Evolutionary conservation across 2,888 invertebrate species (phyloP), one percentile per base, ranked within the genome.

Genomic region (Lasioglossum lativentre): DNA sequence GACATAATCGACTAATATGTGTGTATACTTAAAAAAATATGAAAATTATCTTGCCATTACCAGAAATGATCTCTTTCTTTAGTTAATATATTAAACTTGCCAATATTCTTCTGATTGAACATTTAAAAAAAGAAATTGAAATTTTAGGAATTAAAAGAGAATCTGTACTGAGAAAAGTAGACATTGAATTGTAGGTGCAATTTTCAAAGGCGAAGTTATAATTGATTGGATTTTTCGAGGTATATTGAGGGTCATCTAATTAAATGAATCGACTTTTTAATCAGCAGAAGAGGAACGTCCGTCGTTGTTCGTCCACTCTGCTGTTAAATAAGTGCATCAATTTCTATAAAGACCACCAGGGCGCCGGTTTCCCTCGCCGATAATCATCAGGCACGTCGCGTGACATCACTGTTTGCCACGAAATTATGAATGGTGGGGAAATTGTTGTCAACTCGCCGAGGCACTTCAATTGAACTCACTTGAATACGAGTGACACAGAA

Each of bases 401-500:
- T 90, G 90, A 90, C 89, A 82, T 90, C 88, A 90, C 38, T 83
- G 89, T 87, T 88, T 66, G 82, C 72, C 68, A 59, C 68, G 87
- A 79, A 84, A 85, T 70, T 78, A 73, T 63, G 79, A 66, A 79
- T n/a, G 70, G 86, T 80, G 83, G 76, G 79, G 82, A 77, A 78
- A 83, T 68, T 80, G 77, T 81, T 75, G 81, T 66, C 76, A 30
- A 56, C 71, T 47, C 27, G 76, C 27, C 85, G 86, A 84, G 89
- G 90, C 93, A 88, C 89, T 92, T 93, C 88, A 93, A 93, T 93
- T 93, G 91, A 93, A 90, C 92, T 91, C 92, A 89, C 90, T 93
- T 90, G 89, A 90, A 85, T 80, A 86, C 30, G 30, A 40, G 56
- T 86, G 85, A 88, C 86, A 86, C 85, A 83, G 78, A 82, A 85